Evolutionary conservation across 1,140 invertebrate species (phyloP).

Genomic region (Drosophila bocki): DNA sequence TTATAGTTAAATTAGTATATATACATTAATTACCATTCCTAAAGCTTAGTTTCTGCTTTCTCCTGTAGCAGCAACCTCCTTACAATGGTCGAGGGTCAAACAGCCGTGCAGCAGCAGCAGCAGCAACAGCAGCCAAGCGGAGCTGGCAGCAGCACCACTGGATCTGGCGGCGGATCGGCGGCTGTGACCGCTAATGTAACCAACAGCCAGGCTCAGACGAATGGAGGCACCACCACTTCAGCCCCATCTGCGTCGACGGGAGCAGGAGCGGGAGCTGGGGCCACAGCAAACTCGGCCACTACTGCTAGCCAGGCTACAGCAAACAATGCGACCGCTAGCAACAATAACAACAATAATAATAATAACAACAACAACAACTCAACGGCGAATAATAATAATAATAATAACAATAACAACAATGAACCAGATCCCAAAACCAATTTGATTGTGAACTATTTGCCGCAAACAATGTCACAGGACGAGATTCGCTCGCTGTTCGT

Average conservation of each 20-base stretch:
- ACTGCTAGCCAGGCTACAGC: slow-evolving; percentile 25
- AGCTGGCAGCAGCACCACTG: slow-evolving; percentile 20
- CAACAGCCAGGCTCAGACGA: slow-evolving; percentile 72
- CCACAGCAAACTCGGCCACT: slow-evolving; percentile 24
- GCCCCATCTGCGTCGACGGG: slow-evolving; percentile 18
- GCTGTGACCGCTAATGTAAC: slow-evolving; percentile 32
- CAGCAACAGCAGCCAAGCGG: slow-evolving; percentile 49
- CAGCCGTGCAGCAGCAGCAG: slow-evolving; percentile 63
- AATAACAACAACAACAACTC: slow-evolving; percentile 57
- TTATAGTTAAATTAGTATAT: neutral
- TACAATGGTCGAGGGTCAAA: slow-evolving; percentile 76
- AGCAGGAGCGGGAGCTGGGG: slow-evolving; percentile 26
- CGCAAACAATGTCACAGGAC: slow-evolving; percentile 99
- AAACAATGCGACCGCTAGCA: slow-evolving; percentile 69
- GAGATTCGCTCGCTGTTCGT: slow-evolving; percentile 98
- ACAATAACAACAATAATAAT: slow-evolving; percentile 87
- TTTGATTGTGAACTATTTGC: slow-evolving; percentile 99
- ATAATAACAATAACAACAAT: slow-evolving; percentile 49
- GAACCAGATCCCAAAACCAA: slow-evolving; percentile 97
- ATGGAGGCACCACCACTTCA: slow-evolving; percentile 60
- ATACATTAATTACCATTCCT: neutral
- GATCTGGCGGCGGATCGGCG: slow-evolving; percentile 27
- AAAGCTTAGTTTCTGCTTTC: neutral
- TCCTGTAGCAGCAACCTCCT: slow-evolving; percentile 28
- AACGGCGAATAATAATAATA: slow-evolving; percentile 27